phyloP scores from a whole-genome alignment of 2,113 vertebrate genomes.

The Odocoileus hemionus region DNA sequence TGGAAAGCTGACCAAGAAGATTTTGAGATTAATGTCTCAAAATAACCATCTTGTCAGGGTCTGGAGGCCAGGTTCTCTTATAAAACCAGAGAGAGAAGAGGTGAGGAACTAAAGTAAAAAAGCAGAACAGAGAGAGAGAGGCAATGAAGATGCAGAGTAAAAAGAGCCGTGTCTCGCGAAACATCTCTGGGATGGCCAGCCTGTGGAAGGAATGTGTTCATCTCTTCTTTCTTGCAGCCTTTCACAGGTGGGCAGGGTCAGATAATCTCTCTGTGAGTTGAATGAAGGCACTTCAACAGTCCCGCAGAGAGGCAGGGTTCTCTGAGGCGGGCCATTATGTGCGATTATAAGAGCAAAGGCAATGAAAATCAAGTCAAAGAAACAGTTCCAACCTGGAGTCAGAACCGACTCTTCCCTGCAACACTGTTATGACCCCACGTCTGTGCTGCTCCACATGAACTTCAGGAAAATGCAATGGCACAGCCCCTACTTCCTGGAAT shows the following conservation, averaged over 20 bases:
- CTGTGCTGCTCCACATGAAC: neutral
- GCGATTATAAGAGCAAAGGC: neutral
- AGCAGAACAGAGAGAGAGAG: neutral
- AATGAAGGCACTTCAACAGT: neutral
- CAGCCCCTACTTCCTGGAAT: neutral
- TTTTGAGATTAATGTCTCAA: neutral
- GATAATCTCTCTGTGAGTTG: neutral
- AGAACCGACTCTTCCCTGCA: neutral
- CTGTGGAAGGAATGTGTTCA: neutral
- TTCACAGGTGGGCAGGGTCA: neutral
- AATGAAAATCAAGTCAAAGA: neutral
- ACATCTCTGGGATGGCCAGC: neutral
- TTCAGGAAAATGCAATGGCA: neutral
- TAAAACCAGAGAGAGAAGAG: neutral
- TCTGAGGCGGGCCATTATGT: neutral
- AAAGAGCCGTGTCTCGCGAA: neutral
- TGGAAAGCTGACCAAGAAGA: neutral
- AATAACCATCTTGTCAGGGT: neutral
- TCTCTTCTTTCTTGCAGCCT: neutral
- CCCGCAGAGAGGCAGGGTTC: neutral
- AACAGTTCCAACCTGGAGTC: neutral
- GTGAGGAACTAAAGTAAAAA: neutral
- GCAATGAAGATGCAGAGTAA: neutral
- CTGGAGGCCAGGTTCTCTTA: neutral
- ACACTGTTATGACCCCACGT: neutral